Evolutionary conservation across 2,888 invertebrate species (phyloP).

Genomic region (Eretmocerus hayati): DNA sequence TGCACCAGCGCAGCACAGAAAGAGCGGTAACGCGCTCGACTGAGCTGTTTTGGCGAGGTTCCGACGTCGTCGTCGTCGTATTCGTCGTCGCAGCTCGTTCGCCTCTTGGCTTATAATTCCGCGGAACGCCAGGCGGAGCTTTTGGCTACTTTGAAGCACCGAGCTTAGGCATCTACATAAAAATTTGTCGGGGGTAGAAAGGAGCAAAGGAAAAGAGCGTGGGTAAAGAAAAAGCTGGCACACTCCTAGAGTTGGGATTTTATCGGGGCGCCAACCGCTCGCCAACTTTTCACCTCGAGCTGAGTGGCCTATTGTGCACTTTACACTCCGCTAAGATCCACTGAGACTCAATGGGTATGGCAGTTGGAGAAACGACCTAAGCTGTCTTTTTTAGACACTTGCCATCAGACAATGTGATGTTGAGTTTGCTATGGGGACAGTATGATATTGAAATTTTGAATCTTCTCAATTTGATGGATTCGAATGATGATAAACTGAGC

Average conservation of each 20-base stretch:
- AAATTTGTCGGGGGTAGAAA: no score
- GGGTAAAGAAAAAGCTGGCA: no score
- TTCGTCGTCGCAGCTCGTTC: not conserved
- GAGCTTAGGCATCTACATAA: conserved; percentile 18
- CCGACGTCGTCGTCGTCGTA: not conserved
- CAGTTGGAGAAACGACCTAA: no score
- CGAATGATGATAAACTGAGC: no score
- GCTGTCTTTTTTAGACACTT: no score
- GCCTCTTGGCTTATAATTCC: not conserved
- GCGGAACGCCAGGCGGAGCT: not conserved
- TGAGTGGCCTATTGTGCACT: conserved; percentile 19
- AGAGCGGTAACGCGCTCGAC: no score
- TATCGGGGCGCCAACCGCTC: conserved; percentile 11
- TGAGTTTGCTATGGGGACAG: no score
- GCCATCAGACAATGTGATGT: no score
- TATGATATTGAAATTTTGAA: no score
- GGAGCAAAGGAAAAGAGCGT: no score
- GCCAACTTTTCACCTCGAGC: conserved; percentile 11
- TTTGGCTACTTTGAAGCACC: conserved; percentile 19
- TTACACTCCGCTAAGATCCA: conserved; percentile 15
- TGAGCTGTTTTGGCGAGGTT: not conserved
- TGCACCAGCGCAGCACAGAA: not conserved
- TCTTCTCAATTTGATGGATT: no score
- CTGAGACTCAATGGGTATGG: not conserved
- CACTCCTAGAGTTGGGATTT: conserved; percentile 15